Conservation (phyloP, 2,113 vertebrate genomes). For the Hemibagrus wyckioides region DNA sequence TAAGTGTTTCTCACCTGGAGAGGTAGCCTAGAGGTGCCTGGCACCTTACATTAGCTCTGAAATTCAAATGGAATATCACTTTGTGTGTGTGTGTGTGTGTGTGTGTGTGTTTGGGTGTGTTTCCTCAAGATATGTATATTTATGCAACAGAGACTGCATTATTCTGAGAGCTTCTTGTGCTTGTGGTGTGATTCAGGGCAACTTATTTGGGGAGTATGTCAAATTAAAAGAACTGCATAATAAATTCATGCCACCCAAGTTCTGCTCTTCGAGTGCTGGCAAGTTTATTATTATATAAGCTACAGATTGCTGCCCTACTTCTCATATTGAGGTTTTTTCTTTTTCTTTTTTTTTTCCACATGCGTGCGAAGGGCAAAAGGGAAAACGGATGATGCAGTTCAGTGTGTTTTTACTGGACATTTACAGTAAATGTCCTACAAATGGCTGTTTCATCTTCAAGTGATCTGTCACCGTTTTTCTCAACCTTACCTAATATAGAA, state of each 20-base stretch:
- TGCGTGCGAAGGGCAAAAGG: constrained; percentile 7
- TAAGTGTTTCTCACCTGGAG: constrained; percentile 68
- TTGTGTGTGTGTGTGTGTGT: constrained; percentile 45
- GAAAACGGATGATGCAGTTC: constrained; percentile 14
- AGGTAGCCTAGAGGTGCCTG: constrained; percentile 72
- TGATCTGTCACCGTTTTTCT: neutral
- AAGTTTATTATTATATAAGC: constrained; percentile 51
- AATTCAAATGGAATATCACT: constrained; percentile 70
- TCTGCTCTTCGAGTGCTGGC: constrained; percentile 32
- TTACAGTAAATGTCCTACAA: neutral
- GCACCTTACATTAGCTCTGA: constrained; percentile 73
- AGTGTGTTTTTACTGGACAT: constrained; percentile 53
- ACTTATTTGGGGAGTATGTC: constrained; percentile 51
- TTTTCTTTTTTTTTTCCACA: constrained; percentile 27
- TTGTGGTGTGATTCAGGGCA: constrained; percentile 44
- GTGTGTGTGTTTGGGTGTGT: constrained; percentile 45
- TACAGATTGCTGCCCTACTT: constrained; percentile 40
- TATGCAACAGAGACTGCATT: constrained; percentile 48
- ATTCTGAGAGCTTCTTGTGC: constrained; percentile 35
- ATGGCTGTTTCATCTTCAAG: neutral
- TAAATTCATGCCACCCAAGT: constrained; percentile 39
- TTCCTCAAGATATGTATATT: constrained; percentile 50
- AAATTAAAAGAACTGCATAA: constrained; percentile 44
- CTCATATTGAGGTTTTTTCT: constrained; percentile 44
- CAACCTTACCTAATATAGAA: neutral